Base-by-base conservation (phyloP, 2,888 invertebrate species). In the Bombylius discolor region DNA sequence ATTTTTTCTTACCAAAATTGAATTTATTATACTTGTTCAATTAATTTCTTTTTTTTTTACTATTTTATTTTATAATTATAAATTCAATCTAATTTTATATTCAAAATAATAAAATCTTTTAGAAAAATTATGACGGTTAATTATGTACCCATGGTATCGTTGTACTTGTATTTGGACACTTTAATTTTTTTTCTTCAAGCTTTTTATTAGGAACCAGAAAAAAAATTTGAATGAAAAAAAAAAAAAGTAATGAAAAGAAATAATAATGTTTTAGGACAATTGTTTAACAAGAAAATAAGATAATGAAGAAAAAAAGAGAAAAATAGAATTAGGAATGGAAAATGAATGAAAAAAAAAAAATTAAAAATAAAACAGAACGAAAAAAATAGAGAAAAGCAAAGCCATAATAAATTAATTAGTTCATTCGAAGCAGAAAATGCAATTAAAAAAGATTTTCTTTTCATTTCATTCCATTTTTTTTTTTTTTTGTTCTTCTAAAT, bases 381-480 rank as follows among this genome's bases (percentile, higher is more conserved):
- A 42, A 11, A 42, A 11, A 42, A 42, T 42, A 11, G 11, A 42
- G 39, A 42, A 42, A 42, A 42, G 49, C 14, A n/a, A 62, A 66
- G 62, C 64, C 66, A 70, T 66, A 70, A 68, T 68, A 68, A 71
- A 70, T 70, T 71, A 70, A 71, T 70, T 71, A 68, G 68, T 66
- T 67, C 64, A 64, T 63, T 63, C 61, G 62, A 61, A 65, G 64
- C 64, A 63, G 63, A 66, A 64, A 68, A 69, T 66, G 68, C 68
- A 69, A 69, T 70, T 70, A 70, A 65, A 66, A 64, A 60, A 56
- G 56, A 60, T 63, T 64, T 59, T 58, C 54, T 52, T 55, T 57
- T 53, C 55, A 49, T 55, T 50, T 58, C 47, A 47, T 48, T 47
- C 48, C 51, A 55, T 53, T 57, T 61, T 60, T 60, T 58, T 60